Evolutionary conservation across 2,797 vertebrate species (phyloP), one percentile per base, ranked within the genome.

Genomic region (Avahi laniger): DNA sequence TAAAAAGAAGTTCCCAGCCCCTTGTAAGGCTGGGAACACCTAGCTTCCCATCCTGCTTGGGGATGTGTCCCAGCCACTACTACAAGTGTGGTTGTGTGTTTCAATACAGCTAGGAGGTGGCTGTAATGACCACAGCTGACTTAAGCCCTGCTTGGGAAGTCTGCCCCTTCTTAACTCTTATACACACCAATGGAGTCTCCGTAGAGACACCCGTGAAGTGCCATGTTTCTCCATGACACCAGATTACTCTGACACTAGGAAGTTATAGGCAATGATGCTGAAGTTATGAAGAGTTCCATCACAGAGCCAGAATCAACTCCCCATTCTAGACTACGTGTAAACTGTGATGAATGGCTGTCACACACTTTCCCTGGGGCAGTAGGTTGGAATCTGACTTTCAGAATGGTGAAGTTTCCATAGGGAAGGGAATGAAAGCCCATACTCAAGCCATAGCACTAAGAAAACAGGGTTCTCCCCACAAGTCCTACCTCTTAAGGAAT

Each of bases 1-100:
- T 97, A 97, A 98, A 97, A 96, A 95, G 81, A 96, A 78, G 73
- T 97, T 97, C 87, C 97, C 97, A 96, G 43, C 69, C 94, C 93
- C 95, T 92, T 97, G 79, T 30, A 63, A 91, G 69, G 67, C 96
- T 96, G 96, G 96, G 79, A 96, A 98, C 96, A 93, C 90, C 91
- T 82, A 48, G 61, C 83, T 97, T 95, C 75, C 94, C 85, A 80
- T 73, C 84, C 43, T 80, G 43, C 89, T 73, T 67, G 17, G n/a
- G 93, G 61, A 87, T 33, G 14, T 35, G 38, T 67, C 89, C 80
- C 78, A 91, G 83, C 38, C 52, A 43, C 35, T 59, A 67, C 52
- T 13, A 7, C 5, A 0, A 92, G 50, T 38, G 24, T 76, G 65
- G 22, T 91, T 93, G 9, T 52, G 59, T 81, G 24, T 94, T 84